phyloP scores from a whole-genome alignment of 2,113 vertebrate species.

The Gymnocephalus cernua region DNA sequence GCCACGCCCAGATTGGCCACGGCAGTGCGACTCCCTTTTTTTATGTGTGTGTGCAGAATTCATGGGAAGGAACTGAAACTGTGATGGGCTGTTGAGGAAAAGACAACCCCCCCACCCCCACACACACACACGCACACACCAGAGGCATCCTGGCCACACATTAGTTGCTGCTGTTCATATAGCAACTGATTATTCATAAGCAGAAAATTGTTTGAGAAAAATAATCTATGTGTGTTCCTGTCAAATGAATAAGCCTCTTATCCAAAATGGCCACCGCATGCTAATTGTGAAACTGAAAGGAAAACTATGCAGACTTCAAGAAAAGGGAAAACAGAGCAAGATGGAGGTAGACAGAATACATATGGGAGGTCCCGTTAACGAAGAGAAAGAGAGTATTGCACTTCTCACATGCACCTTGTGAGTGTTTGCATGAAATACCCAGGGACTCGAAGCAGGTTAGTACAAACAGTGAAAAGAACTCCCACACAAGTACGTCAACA shows the following conservation, averaged over 20 bases:
- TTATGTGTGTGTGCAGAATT: no score
- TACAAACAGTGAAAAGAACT: constrained; percentile 1
- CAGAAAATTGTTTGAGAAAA: background rate
- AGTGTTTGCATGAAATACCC: background rate
- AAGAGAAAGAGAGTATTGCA: background rate
- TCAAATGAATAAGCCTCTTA: background rate
- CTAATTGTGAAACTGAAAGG: constrained; percentile 3
- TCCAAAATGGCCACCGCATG: background rate
- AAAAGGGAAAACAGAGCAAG: background rate
- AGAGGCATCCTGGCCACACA: background rate
- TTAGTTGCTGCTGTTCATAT: background rate
- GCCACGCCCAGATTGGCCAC: no score
- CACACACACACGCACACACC: background rate
- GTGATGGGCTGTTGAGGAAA: no score
- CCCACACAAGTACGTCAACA: background rate
- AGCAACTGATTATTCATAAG: background rate
- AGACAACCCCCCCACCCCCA: no score
- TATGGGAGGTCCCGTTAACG: background rate
- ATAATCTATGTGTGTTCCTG: background rate
- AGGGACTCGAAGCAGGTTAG: background rate
- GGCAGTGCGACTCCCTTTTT: no score
- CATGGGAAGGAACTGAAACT: no score
- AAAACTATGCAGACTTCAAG: background rate
- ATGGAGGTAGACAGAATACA: no score
- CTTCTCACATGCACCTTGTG: background rate